Conservation (phyloP, 2,797 vertebrate species). For the Catharus ustulatus region DNA sequence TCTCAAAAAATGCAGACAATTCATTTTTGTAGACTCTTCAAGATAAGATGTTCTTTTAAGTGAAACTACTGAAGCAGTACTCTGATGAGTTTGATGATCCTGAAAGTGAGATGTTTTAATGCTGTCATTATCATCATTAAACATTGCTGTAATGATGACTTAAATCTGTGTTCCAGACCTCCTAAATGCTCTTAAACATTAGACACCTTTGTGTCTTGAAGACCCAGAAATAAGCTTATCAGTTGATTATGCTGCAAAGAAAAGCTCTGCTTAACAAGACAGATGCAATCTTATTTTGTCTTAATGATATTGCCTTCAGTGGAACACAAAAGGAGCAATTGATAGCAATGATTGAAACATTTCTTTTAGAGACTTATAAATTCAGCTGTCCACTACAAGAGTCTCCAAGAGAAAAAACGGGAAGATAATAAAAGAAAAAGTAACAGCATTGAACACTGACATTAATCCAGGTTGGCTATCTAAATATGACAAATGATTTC, state of each 20-base stretch:
- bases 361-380: slow-evolving; percentile 1
- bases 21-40: slow-evolving; percentile 1
- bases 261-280: slow-evolving; percentile 45
- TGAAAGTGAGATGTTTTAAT: slow-evolving; percentile 44
- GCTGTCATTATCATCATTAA: slow-evolving; percentile 55
- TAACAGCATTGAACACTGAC: not conserved
- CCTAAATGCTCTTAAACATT: slow-evolving; percentile 51
- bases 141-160: not conserved
- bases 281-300: slow-evolving; percentile 35
- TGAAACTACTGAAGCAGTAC: slow-evolving; percentile 13
- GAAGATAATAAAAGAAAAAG: not conserved
- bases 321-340: slow-evolving; percentile 51
- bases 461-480: not conserved
- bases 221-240: slow-evolving; percentile 5
- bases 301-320: slow-evolving; percentile 35
- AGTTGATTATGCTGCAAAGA: slow-evolving; percentile 34
- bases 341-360: slow-evolving; percentile 46
- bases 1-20: slow-evolving; percentile 14
- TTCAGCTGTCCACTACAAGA: slow-evolving; percentile 35
- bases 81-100: slow-evolving; percentile 49
- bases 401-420: not conserved
- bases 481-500: not conserved
- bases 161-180: slow-evolving; percentile 24
- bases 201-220: slow-evolving; percentile 61
- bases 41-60: not conserved